Evolutionary conservation across 2,797 vertebrate species (phyloP).

Genomic region (Limnodromus scolopaceus): DNA sequence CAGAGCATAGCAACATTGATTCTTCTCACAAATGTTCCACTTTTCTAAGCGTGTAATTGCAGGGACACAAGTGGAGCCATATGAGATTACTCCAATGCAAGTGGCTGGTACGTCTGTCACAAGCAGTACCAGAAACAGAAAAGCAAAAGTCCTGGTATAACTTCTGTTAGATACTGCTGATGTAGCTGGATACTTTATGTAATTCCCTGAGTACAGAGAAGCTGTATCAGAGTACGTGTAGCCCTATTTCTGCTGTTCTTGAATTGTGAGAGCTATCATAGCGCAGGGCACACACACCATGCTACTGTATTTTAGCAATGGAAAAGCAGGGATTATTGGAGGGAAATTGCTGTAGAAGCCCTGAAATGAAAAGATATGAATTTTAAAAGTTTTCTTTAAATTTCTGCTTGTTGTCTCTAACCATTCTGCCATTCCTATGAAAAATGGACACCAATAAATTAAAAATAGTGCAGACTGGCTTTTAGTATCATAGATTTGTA

Average conservation of each 20-base stretch:
- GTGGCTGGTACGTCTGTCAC: not conserved
- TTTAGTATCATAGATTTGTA: not conserved
- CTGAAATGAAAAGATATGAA: not conserved
- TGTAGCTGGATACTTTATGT: not conserved
- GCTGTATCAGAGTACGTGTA: not conserved
- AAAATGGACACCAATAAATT: not conserved
- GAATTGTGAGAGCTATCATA: too few relatives aligned
- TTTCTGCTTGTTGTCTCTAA: not conserved
- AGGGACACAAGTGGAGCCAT: not conserved
- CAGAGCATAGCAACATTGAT: not conserved
- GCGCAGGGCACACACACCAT: not conserved
- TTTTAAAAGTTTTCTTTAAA: not conserved
- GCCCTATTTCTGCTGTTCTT: not conserved
- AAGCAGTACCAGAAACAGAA: not conserved
- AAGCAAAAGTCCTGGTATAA: not conserved
- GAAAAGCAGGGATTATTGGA: not conserved
- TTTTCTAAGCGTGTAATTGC: not conserved
- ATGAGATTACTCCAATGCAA: not conserved
- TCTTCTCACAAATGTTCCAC: not conserved
- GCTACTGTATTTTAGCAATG: not conserved
- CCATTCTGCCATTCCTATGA: not conserved
- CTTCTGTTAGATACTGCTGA: not conserved
- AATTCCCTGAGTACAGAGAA: not conserved
- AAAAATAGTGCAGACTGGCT: accelerated
- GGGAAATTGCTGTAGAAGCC: not conserved